Evolutionary conservation across 2,888 invertebrate genomes (phyloP), one percentile per base, ranked within the genome.

Genomic region (Gortyna flavago): DNA sequence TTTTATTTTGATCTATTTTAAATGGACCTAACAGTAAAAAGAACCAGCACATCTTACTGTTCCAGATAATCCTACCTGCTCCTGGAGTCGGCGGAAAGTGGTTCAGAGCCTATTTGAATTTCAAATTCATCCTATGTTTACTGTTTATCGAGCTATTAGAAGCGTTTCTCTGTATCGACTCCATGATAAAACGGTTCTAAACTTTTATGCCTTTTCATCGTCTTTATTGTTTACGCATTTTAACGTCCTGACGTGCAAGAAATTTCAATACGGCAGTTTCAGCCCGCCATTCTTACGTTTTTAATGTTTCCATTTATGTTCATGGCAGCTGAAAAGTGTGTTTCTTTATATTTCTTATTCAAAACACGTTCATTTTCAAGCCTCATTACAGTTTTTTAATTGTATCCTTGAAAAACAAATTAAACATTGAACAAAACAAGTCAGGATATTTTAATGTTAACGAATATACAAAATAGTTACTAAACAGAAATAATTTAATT

Each of bases 111-210:
- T 57, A 75, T 77, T 80, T 59, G 75, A 85, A 85, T 75, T 85
- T 83, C 69, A 80, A 85, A 85, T 77, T 65, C 35, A 51, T 38
- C 32, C 72, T 65, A 62, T 80, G 71, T 83, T 85, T 77, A 81
- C 85, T 62, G 68, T 85, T 62, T 65, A 73, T 77, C 48, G 79
- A 75, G 69, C 74, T 84, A 83, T 84, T 83, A 88, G 76, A 81
- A 85, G 77, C 82, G 61, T 86, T 84, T 86, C 72, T 59, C 25
- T 84, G 81, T 87, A 80, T 85, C 69, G 77, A 69, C 54, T 81
- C 11, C 16, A 71, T 61, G 48, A 65, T 77, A 61, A 81, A 77
- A 79, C 59, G 61, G 64, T 62, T 79, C 66, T 61, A 66, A 59
- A 74, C 44, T 79, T 86, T 79, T 71, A 82, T 81, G 71, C 64